Evolutionary conservation across 2,113 vertebrate species (phyloP).

Genomic region (Vulpes vulpes): DNA sequence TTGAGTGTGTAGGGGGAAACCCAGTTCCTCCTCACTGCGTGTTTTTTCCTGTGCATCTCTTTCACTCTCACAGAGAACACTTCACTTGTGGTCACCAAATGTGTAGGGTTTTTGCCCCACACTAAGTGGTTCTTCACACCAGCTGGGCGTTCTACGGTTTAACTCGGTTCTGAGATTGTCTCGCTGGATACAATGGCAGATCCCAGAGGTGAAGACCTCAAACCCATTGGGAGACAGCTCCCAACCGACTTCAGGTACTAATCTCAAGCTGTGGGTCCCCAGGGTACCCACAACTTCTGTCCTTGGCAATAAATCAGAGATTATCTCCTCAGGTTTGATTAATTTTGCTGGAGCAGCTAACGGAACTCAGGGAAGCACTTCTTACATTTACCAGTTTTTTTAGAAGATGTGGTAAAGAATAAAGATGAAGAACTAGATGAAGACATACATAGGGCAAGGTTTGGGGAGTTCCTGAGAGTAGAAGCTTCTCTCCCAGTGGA

Average conservation of each 20-base stretch:
- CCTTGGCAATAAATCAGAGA: neutral
- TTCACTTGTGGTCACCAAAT: neutral
- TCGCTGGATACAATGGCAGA: neutral
- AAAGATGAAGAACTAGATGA: neutral
- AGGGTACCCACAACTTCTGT: neutral
- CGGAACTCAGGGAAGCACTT: neutral
- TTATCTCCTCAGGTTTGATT: neutral
- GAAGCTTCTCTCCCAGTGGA: neutral
- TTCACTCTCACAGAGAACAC: neutral
- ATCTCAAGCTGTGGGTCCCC: neutral
- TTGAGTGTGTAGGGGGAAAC: neutral
- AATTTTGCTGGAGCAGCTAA: neutral
- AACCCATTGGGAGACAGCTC: neutral
- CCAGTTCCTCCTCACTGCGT: neutral
- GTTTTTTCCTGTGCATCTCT: neutral
- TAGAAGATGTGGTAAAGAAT: neutral
- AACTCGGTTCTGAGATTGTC: neutral
- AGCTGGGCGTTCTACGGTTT: neutral
- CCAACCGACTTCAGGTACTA: neutral
- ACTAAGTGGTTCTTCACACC: neutral
- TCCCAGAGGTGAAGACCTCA: neutral
- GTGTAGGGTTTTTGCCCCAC: neutral
- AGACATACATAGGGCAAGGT: neutral
- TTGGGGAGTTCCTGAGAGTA: neutral
- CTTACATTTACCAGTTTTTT: neutral